phyloP scores from a whole-genome alignment of 2,113 vertebrate genomes.

The Notarius quadriscutis region DNA sequence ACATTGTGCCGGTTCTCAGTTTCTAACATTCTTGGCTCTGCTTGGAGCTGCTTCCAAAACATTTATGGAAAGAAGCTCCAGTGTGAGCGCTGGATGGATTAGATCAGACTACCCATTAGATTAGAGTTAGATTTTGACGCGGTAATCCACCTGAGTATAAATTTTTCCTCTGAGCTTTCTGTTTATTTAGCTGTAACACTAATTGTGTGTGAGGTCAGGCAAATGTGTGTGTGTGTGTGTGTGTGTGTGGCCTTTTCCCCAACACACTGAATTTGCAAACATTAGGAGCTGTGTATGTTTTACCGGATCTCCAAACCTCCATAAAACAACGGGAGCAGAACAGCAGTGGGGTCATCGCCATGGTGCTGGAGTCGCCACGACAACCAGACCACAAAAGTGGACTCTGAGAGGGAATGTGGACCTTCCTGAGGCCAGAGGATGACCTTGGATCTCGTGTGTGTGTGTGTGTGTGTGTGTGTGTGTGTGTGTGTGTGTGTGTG shows the following conservation, averaged over 20 bases:
- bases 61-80: background rate
- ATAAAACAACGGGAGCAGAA: conserved; percentile 45
- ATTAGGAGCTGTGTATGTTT: conserved; percentile 35
- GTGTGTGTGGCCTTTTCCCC: background rate
- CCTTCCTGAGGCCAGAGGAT: conserved; percentile 29
- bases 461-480: conserved; percentile 25
- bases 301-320: conserved; percentile 42
- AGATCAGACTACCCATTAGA: background rate
- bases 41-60: background rate
- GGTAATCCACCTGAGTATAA: too few species aligned
- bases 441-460: conserved; percentile 45
- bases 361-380: conserved; percentile 52
- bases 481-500: conserved; percentile 16
- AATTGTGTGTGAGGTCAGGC: background rate
- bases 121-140: background rate
- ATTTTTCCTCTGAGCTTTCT: background rate
- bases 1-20: background rate
- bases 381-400: conserved; percentile 61
- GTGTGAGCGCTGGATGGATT: background rate
- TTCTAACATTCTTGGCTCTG: background rate
- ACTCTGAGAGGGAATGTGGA: conserved; percentile 55
- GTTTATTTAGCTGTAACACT: background rate
- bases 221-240: background rate
- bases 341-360: conserved; percentile 51
- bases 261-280: conserved; percentile 20